phyloP scores from a whole-genome alignment of 1,140 invertebrate species.

The Apis dorsata region DNA sequence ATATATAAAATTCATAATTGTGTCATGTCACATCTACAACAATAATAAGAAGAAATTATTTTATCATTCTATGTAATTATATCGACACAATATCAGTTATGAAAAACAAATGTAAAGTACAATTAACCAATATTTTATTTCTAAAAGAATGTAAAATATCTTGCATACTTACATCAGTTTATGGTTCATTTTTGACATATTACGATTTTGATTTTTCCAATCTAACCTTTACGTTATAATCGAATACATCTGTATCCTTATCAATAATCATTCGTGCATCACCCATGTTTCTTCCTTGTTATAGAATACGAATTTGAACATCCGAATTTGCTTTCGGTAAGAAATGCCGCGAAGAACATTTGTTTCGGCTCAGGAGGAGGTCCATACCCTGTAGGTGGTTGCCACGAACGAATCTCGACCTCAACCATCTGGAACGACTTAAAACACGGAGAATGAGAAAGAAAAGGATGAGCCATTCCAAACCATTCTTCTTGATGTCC shows the following conservation, averaged over 20 bases:
- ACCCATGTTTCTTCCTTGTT: background rate
- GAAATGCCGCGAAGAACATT: slow-evolving; percentile 59
- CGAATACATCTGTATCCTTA: background rate
- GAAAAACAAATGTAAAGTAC: too few relatives aligned
- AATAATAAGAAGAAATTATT: too few relatives aligned
- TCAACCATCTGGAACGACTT: slow-evolving; percentile 75
- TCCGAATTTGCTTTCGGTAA: background rate
- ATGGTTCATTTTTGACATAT: background rate
- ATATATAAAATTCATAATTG: background rate
- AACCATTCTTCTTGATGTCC: background rate
- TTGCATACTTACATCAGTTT: background rate
- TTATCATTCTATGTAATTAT: too few relatives aligned
- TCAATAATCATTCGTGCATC: background rate
- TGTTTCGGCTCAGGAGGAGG: slow-evolving; percentile 67
- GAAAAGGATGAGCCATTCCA: background rate
- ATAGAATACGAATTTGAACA: background rate
- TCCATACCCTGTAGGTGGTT: slow-evolving; percentile 22
- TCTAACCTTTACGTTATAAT: too few relatives aligned
- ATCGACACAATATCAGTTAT: too few relatives aligned
- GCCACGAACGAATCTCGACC: slow-evolving; percentile 15
- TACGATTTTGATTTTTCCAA: background rate
- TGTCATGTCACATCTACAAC: too few relatives aligned
- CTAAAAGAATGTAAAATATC: too few relatives aligned
- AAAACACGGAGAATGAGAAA: slow-evolving; percentile 54
- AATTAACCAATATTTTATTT: too few relatives aligned